Evolutionary conservation across 2,888 invertebrate genomes (phyloP), one percentile per base, ranked within the genome.

Genomic region (Nemotelus nigrinus): DNA sequence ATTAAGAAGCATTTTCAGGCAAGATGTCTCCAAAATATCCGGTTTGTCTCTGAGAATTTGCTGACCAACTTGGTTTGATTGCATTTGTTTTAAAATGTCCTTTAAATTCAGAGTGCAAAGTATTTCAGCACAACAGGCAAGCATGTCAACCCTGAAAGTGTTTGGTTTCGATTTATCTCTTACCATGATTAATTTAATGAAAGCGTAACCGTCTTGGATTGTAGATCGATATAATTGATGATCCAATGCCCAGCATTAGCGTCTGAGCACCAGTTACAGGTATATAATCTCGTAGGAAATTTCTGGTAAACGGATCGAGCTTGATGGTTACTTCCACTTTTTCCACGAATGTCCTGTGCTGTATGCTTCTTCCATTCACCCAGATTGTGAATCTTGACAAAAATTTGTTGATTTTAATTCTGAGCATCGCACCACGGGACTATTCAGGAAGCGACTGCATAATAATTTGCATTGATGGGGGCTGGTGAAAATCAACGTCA

Each of bases 101-200:
- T 88, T 88, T 6, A 96, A 88, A 6, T 95, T 93, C 63, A 84
- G 85, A 78, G 88, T 87, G 8, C 90, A 96, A 44, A 96, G 94
- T 1, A 95, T 93, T 88, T 97, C 97, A 2, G 95, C 96, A 82
- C 96, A 90, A 81, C 95, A 94, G 39, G 96, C 95, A 81, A 97
- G 93, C 94, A 96, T 95, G 84, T 97, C 96, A 3, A 90, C 92
- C 81, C 93, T 85, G 79, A 88, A 84, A 41, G 97, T 96, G 86
- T n/a, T 39, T 50, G 2, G 3, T 3, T n/a, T 96, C 91, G 47
- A 44, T 58, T 10, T 7, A 7, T 53, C 10, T 53, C 53, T 10
- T 7, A 53, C 53, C 53, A 7, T 53, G 25, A 25, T 58, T 60
- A 74, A 10, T 67, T 3, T 7, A 68, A 58, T 39, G 43, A 45